A percentile compares a stretch with the other conserved stretches of the same genome.
These are phyloP conservation scores for Carassius auratus DNA, from an alignment of 2,113 vertebrate genomes.

Conservation along the genomic window DNA sequence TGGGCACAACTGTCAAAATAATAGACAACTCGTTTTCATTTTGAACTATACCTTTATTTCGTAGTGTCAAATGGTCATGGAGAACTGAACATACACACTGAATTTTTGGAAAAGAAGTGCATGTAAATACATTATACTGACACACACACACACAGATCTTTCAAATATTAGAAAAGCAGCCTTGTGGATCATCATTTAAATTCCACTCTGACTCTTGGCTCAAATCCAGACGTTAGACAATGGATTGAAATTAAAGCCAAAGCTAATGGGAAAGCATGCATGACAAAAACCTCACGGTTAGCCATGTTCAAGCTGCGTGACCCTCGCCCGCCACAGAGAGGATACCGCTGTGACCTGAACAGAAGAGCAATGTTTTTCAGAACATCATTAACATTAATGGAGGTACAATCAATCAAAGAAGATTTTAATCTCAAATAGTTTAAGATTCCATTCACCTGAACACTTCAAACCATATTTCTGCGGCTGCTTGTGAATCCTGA, in stretches of 20 bases:
- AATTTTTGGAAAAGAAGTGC: neutral
- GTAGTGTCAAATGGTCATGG: neutral
- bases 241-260: constrained; percentile 65
- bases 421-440: constrained; percentile 6
- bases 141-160: neutral
- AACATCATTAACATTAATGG: constrained; percentile 18
- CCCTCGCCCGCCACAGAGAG: constrained; percentile 50
- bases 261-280: constrained; percentile 69
- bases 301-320: constrained; percentile 51
- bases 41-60: neutral
- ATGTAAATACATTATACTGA: neutral
- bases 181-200: constrained; percentile 61
- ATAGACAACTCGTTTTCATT: neutral
- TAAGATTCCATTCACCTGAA: constrained; percentile 18
- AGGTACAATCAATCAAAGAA: constrained; percentile 36
- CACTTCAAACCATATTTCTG: constrained; percentile 11
- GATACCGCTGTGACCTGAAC: constrained; percentile 44
- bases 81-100: neutral
- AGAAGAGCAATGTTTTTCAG: constrained; percentile 39
- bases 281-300: constrained; percentile 61
- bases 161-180: constrained; percentile 27
- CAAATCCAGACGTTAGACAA: constrained; percentile 62
- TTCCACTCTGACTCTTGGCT: constrained; percentile 63
- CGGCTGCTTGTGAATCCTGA: neutral
- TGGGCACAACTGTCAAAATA: neutral